Evolutionary conservation across 2,888 invertebrate genomes (phyloP).

Genomic region (Drosophila demipolita): DNA sequence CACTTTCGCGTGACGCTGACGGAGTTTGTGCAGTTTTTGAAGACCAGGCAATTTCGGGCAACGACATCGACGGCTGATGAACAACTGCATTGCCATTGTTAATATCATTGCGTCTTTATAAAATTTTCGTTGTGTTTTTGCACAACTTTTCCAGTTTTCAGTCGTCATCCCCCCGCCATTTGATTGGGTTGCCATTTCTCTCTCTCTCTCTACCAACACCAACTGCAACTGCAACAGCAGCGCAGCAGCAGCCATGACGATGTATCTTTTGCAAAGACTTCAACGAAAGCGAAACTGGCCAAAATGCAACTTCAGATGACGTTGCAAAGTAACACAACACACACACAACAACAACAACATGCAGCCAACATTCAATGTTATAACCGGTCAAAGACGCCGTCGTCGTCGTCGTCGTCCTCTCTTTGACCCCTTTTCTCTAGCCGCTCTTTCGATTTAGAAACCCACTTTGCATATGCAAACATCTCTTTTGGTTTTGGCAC

Average conservation of each 20-base stretch:
- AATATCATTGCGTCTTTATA: constrained; percentile 72
- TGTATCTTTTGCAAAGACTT: constrained; percentile 34
- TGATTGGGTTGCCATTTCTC: constrained; percentile 60
- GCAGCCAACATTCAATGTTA: constrained; percentile 59
- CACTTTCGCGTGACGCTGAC: constrained; percentile 58
- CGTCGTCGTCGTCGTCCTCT: constrained; percentile 2
- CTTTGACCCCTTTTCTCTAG: constrained; percentile 9
- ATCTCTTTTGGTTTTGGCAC: constrained; percentile 50
- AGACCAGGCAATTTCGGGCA: constrained; percentile 9
- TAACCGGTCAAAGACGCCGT: constrained; percentile 71
- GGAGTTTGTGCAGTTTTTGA: neutral
- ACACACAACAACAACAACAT: constrained; percentile 22
- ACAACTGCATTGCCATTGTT: constrained; percentile 62
- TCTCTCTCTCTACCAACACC: constrained; percentile 5
- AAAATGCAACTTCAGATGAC: constrained; percentile 53
- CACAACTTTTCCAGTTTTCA: constrained; percentile 73
- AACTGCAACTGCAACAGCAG: neutral
- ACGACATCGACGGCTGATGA: constrained; percentile 52
- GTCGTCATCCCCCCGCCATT: constrained; percentile 8
- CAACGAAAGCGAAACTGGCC: constrained; percentile 74
- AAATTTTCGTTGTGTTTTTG: constrained; percentile 70
- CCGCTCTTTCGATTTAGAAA: constrained; percentile 66
- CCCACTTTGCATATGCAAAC: constrained; percentile 72
- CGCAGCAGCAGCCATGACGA: constrained; percentile 19
- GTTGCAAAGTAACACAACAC: constrained; percentile 54